These are phyloP conservation scores for Polymixis lichenea DNA, from an alignment of 2,888 invertebrate species.

Conservation along the genomic window DNA sequence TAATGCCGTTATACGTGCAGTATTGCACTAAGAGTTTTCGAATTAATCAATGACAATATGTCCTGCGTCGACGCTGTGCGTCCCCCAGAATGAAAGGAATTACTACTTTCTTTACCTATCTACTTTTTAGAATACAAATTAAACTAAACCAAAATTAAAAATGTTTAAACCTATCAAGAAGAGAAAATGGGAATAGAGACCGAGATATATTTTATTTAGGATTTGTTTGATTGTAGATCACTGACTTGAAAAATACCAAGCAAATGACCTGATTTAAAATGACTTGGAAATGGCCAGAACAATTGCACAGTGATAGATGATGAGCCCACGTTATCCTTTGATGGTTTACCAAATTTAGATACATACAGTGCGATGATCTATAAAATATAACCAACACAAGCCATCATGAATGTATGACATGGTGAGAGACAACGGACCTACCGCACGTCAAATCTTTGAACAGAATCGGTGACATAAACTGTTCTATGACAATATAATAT, in stretches of 20 bases:
- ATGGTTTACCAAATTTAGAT: background rate
- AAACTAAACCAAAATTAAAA: background rate
- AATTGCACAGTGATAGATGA: background rate
- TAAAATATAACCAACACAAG: background rate
- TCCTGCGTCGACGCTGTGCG: background rate
- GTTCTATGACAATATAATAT: slow-evolving; percentile 26
- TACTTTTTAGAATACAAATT: background rate
- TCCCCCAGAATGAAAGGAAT: background rate
- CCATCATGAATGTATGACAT: background rate
- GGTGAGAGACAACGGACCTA: slow-evolving; percentile 21
- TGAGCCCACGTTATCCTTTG: background rate
- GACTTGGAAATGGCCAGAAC: background rate
- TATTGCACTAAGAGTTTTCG: background rate
- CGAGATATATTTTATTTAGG: background rate
- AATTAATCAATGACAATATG: background rate
- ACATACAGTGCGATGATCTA: slow-evolving; percentile 1
- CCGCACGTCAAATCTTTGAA: background rate
- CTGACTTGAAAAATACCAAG: background rate
- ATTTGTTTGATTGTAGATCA: background rate
- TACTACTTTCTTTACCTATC: background rate
- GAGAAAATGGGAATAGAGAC: background rate
- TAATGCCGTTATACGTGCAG: background rate
- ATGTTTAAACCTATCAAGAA: background rate
- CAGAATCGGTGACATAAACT: slow-evolving; percentile 16
- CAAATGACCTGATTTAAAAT: background rate